Evolutionary conservation across 2,888 invertebrate genomes (phyloP).

Genomic region (Elaeidobius kamerunicus): DNA sequence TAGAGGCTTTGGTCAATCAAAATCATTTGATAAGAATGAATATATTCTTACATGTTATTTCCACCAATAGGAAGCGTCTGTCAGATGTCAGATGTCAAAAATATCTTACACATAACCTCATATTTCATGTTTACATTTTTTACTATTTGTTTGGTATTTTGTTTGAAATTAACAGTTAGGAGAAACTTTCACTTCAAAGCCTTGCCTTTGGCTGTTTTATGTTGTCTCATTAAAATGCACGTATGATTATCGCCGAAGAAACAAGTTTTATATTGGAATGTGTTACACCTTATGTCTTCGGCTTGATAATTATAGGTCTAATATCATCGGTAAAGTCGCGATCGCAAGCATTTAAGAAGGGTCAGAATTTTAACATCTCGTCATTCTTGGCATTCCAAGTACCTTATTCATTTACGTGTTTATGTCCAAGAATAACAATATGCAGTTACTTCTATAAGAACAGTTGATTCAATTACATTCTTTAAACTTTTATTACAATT

Average conservation of each 20-base stretch:
- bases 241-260: constrained; percentile 16
- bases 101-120: constrained; percentile 17
- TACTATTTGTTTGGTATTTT: background rate
- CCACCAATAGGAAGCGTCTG: too few relatives aligned
- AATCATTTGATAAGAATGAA: too few relatives aligned
- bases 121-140: constrained; percentile 11
- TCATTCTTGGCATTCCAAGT: constrained; percentile 16
- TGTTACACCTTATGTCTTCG: constrained; percentile 18
- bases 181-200: constrained; percentile 19
- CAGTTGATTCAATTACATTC: background rate
- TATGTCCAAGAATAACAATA: background rate
- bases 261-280: constrained; percentile 29
- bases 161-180: constrained; percentile 14
- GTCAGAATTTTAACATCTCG: background rate
- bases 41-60: too few relatives aligned
- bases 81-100: too few relatives aligned
- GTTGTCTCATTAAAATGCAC: constrained; percentile 27
- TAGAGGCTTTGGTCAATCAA: too few relatives aligned
- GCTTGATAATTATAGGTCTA: constrained; percentile 7
- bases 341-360: constrained; percentile 8
- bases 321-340: constrained; percentile 5
- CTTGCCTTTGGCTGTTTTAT: constrained; percentile 7
- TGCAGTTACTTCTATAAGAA: background rate
- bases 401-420: constrained; percentile 13
- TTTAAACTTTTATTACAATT: constrained; percentile 12